Conservation (phyloP, 30 jellyfish, hydroid and myxozoan genomes). For the Nemopilema nomurai region DNA sequence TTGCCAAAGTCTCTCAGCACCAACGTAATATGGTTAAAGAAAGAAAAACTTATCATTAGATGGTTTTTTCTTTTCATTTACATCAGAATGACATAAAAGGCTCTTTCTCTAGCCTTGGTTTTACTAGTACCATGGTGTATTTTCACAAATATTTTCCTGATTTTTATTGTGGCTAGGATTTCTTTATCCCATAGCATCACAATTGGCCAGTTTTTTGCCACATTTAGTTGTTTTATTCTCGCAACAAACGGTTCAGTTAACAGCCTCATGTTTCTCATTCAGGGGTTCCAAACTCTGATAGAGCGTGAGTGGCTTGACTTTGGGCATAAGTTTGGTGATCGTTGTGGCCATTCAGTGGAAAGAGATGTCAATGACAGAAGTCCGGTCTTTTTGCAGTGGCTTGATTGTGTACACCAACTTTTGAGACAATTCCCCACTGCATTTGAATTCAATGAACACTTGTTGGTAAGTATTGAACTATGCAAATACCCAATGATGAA, state of each 20-base stretch:
- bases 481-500: no score
- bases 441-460: conserved; percentile 84
- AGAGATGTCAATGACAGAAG: conserved; percentile 83
- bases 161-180: no score
- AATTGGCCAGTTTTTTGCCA: no score
- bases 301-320: conserved; percentile 97
- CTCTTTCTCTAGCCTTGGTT: no score
- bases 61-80: no score
- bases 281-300: conserved; percentile 91
- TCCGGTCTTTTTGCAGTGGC: conserved; percentile 94
- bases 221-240: no score
- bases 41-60: background rate
- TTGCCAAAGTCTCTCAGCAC: background rate
- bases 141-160: no score
- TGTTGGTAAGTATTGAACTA: conserved; percentile 51
- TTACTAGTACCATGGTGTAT: no score
- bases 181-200: no score
- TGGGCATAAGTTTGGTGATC: conserved; percentile 96
- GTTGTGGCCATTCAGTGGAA: conserved; percentile 82
- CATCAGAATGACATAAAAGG: no score
- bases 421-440: conserved; percentile 88
- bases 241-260: background rate
- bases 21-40: no score
- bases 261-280: background rate
- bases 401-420: conserved; percentile 88